These are phyloP conservation scores for Graptemys geographica DNA, from an alignment of 2,797 vertebrate species.

Conservation along the genomic window DNA sequence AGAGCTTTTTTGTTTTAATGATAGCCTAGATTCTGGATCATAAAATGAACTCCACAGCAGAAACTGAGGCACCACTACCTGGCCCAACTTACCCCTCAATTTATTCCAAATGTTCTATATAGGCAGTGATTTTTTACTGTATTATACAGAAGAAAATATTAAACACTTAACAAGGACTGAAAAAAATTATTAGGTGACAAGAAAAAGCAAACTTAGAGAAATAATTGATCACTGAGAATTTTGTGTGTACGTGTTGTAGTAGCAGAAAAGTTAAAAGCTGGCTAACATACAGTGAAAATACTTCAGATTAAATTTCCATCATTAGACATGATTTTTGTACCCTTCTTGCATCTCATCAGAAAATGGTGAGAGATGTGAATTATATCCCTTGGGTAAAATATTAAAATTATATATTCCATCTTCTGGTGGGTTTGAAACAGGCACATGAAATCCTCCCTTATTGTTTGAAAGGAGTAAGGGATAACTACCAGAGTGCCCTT, in stretches of 20 bases:
- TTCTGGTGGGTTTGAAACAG: conserved; percentile 4
- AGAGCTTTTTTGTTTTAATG: neutral
- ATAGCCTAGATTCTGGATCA: neutral
- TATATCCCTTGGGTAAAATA: neutral
- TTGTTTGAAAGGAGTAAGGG: neutral
- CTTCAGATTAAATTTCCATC: neutral
- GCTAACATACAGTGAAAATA: neutral
- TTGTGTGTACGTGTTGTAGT: fast-evolving
- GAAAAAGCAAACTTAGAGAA: neutral
- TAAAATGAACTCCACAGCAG: neutral
- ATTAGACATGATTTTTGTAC: neutral
- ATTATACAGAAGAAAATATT: neutral
- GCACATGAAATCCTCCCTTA: neutral
- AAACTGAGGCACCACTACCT: neutral
- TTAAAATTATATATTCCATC: neutral
- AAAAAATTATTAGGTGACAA: neutral
- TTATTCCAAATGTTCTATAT: neutral
- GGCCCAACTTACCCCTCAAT: neutral
- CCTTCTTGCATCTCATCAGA: neutral
- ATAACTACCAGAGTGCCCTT: neutral
- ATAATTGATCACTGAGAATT: conserved; percentile 30
- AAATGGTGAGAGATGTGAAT: neutral
- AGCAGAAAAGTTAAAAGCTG: neutral
- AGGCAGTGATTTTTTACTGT: neutral
- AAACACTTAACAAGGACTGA: neutral